Conservation (phyloP, 2,888 invertebrate species). For the Ornithoptera priamus region DNA sequence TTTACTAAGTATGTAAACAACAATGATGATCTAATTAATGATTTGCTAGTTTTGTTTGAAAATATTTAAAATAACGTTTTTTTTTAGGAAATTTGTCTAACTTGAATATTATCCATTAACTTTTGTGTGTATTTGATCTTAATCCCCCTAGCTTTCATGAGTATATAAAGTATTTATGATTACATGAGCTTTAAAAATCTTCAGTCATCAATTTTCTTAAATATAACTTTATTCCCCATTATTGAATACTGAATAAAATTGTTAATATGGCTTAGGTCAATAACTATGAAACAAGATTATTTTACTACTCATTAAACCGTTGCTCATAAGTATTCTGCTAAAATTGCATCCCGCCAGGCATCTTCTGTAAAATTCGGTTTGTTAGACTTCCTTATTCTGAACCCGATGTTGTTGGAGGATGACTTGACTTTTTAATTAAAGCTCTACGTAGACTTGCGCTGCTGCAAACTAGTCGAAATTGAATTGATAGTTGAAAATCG, state of each 20-base stretch:
- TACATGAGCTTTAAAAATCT: constrained; percentile 7
- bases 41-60: background rate
- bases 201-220: background rate
- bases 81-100: background rate
- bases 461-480: constrained; percentile 17
- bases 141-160: constrained; percentile 1
- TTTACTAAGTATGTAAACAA: no score
- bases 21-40: no score
- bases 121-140: background rate
- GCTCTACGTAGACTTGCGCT: constrained; percentile 5
- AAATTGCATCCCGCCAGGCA: background rate
- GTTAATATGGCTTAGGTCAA: no score
- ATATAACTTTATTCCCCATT: no score
- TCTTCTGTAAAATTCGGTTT: background rate
- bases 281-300: no score
- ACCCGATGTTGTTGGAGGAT: background rate
- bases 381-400: background rate
- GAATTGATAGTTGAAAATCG: constrained; percentile 16
- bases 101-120: no score
- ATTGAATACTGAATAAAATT: no score
- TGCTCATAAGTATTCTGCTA: no score
- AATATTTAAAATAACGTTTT: background rate
- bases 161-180: constrained; percentile 5
- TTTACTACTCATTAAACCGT: no score
- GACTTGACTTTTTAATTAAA: constrained; percentile 22